phyloP scores from a whole-genome alignment of 92 coral and sea anemone species.

The Parazoanthus swiftii region DNA sequence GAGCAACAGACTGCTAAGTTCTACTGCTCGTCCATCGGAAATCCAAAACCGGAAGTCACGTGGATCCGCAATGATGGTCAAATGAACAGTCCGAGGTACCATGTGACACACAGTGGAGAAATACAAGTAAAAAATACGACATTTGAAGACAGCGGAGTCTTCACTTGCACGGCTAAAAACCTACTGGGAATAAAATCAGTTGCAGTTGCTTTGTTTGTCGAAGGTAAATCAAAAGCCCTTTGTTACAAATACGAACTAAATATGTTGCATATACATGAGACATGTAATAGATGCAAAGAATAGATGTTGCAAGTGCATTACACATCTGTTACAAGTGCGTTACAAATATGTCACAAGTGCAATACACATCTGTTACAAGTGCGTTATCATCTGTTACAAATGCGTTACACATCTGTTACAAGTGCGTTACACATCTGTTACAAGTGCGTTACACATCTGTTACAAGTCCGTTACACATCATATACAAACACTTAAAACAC shows the following conservation, averaged over 20 bases:
- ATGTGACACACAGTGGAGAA: not conserved
- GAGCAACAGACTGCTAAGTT: not conserved
- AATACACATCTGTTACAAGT: too few relatives aligned
- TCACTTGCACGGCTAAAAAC: not conserved
- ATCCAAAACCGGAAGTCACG: not conserved
- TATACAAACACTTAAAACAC: too few relatives aligned
- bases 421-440: too few relatives aligned
- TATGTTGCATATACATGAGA: not conserved
- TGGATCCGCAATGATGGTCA: not conserved
- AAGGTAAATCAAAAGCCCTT: not conserved
- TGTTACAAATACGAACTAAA: not conserved
- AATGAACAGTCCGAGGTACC: not conserved
- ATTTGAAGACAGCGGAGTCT: conserved; percentile 16
- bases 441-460: too few relatives aligned
- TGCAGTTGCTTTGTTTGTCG: not conserved
- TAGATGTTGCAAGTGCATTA: too few relatives aligned
- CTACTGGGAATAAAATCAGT: not conserved
- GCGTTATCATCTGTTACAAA: too few relatives aligned
- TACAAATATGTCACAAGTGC: too few relatives aligned
- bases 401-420: too few relatives aligned
- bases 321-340: too few relatives aligned
- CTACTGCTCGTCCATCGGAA: not conserved
- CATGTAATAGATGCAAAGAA: too few relatives aligned
- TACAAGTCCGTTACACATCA: too few relatives aligned
- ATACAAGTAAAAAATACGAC: not conserved